These are phyloP conservation scores for Paramormyrops hopkinsi DNA, from an alignment of 2,797 vertebrate genomes.

Conservation along the genomic window DNA sequence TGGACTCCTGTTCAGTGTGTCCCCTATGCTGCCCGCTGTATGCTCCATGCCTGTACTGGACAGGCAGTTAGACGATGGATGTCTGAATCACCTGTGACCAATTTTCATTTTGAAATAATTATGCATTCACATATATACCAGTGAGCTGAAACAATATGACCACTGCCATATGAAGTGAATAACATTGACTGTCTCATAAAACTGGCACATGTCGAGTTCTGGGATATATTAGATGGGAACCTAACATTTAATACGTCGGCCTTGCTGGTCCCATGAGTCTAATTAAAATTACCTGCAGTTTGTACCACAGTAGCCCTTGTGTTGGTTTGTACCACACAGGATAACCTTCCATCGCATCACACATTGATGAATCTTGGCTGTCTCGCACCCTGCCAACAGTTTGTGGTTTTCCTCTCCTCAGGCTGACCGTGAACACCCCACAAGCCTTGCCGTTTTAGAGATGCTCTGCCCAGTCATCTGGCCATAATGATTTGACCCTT, in stretches of 20 bases:
- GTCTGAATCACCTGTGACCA: not conserved
- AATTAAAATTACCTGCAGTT: not conserved
- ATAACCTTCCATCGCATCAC: not conserved
- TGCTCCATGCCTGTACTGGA: not conserved
- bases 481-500: not conserved
- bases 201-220: not conserved
- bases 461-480: not conserved
- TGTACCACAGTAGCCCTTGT: not conserved
- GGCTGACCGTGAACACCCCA: not conserved
- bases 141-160: not conserved
- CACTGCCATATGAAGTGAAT: not conserved
- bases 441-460: not conserved
- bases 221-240: not conserved
- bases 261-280: not conserved
- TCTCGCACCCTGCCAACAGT: not conserved
- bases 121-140: not conserved
- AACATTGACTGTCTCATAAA: not conserved
- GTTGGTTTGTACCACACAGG: not conserved
- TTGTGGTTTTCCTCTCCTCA: not conserved
- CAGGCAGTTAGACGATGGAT: not conserved
- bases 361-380: not conserved
- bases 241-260: not conserved
- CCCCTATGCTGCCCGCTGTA: not conserved
- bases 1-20: not conserved
- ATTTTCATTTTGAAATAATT: not conserved